Evolutionary conservation across 2,797 vertebrate species (phyloP).

Genomic region (Epinephelus awoara): DNA sequence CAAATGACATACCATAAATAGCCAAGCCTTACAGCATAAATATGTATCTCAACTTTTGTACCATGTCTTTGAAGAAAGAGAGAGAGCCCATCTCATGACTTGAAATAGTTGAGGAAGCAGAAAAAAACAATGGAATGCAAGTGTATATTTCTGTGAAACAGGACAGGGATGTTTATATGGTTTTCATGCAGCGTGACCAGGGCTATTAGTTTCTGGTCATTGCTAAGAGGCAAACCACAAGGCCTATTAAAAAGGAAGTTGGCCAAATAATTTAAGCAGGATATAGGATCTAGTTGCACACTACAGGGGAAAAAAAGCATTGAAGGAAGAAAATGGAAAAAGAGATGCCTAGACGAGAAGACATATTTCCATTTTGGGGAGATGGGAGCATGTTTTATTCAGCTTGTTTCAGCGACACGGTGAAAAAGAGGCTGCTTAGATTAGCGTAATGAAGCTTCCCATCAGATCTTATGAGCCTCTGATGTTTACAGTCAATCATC

Average conservation of each 20-base stretch:
- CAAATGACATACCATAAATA: constrained; percentile 70
- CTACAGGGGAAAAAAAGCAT: constrained; percentile 15
- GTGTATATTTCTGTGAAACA: constrained; percentile 50
- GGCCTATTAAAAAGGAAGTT: constrained; percentile 65
- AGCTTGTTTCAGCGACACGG: constrained; percentile 54
- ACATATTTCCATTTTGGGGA: constrained; percentile 40
- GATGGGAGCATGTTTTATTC: constrained; percentile 63
- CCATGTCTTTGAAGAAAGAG: constrained; percentile 44
- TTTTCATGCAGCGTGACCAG: constrained; percentile 67
- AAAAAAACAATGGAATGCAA: constrained; percentile 37
- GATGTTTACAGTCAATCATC: constrained; percentile 68
- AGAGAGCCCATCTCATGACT: constrained; percentile 29
- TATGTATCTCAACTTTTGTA: constrained; percentile 60
- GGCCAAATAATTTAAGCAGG: constrained; percentile 66
- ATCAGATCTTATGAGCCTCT: constrained; percentile 67
- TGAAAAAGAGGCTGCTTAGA: constrained; percentile 59
- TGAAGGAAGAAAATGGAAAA: constrained; percentile 25
- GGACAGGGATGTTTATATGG: constrained; percentile 65
- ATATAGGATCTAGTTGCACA: constrained; percentile 53
- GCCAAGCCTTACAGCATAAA: constrained; percentile 66
- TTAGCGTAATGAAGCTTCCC: constrained; percentile 64
- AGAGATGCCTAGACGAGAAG: constrained; percentile 24
- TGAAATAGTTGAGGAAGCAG: constrained; percentile 22
- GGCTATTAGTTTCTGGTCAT: constrained; percentile 62
- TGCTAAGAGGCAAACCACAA: constrained; percentile 52